phyloP scores from a whole-genome alignment of 2,888 invertebrate species.

The Dermolepida albohirtum region DNA sequence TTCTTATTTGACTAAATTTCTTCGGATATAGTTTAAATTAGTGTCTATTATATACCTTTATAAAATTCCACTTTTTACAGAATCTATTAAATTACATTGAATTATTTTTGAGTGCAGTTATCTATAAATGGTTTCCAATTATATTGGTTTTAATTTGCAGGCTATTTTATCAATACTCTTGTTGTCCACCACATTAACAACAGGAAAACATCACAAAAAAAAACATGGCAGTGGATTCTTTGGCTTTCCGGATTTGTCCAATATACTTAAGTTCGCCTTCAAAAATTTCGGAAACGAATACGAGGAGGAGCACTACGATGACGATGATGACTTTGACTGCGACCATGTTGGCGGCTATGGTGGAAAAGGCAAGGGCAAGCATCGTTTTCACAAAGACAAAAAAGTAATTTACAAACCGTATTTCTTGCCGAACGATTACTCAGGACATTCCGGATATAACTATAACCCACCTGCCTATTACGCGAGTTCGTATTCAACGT shows the following conservation, averaged over 20 bases:
- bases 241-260: constrained; percentile 33
- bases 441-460: not conserved
- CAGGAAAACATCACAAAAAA: constrained; percentile 39
- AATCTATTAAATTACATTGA: too few relatives aligned
- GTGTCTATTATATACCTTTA: too few relatives aligned
- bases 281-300: constrained; percentile 17
- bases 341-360: constrained; percentile 9
- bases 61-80: too few relatives aligned
- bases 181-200: constrained; percentile 10
- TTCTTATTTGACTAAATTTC: too few relatives aligned
- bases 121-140: not conserved
- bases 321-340: constrained; percentile 16
- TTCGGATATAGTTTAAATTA: too few relatives aligned
- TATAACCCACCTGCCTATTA: constrained; percentile 15
- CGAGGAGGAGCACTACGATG: constrained; percentile 32
- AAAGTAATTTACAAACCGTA: constrained; percentile 25
- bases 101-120: not conserved
- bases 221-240: constrained; percentile 35
- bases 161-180: constrained; percentile 31
- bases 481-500: constrained; percentile 17
- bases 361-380: constrained; percentile 26
- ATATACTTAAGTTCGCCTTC: constrained; percentile 36
- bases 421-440: constrained; percentile 10
- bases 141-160: constrained; percentile 19
- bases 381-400: constrained; percentile 25